phyloP scores from a whole-genome alignment of 2,888 invertebrate genomes.

The Embidobia sp. region DNA sequence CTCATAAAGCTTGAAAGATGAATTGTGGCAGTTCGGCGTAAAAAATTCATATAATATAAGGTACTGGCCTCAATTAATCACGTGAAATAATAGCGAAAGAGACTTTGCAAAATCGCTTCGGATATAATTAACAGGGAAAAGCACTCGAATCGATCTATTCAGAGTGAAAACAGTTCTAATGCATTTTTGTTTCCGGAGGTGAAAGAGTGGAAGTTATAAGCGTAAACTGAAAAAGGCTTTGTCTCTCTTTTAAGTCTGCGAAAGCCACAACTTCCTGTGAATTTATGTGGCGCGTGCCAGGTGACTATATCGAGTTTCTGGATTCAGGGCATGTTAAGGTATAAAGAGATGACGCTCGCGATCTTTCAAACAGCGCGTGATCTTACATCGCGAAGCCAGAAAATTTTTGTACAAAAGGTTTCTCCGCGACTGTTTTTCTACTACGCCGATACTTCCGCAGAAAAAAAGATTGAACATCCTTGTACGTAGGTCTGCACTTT shows the following conservation, averaged over 20 bases:
- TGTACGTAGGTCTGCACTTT: no score
- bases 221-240: slow-evolving; percentile 30
- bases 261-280: slow-evolving; percentile 55
- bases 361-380: slow-evolving; percentile 39
- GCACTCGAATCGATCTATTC: slow-evolving; percentile 8
- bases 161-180: not conserved
- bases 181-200: not conserved
- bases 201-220: slow-evolving; percentile 27
- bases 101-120: not conserved
- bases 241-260: slow-evolving; percentile 40
- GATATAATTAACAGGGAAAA: slow-evolving; percentile 14
- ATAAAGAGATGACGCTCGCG: slow-evolving; percentile 43
- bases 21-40: no score
- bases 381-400: slow-evolving; percentile 54
- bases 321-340: slow-evolving; percentile 46
- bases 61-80: no score
- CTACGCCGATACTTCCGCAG: slow-evolving; percentile 17
- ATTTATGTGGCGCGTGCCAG: slow-evolving; percentile 60
- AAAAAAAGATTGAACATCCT: no score
- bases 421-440: slow-evolving; percentile 15
- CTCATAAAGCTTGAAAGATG: no score
- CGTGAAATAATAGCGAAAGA: no score
- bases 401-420: slow-evolving; percentile 46
- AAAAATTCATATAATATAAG: no score
- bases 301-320: slow-evolving; percentile 61